Evolutionary conservation across 2,113 vertebrate genomes (phyloP), one percentile per base, ranked within the genome.

Genomic region (Alligator mississippiensis): DNA sequence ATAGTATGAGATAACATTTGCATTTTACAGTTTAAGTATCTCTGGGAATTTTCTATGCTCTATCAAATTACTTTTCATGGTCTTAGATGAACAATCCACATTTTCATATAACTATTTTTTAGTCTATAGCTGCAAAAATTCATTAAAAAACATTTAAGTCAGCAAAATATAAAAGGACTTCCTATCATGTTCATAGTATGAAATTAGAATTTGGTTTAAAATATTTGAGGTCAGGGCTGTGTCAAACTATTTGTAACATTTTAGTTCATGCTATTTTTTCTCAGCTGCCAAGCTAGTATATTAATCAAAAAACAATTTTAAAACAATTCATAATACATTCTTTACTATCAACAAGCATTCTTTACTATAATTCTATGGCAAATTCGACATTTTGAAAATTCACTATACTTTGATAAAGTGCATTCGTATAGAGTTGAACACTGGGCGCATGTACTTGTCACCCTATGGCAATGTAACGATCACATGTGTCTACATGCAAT

Each of bases 21-120:
- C 6, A 81, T 92, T 94, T 93, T 27, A 30, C 21, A 85, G 21
- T 87, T 68, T 92, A 25, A 75, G 63, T 62, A 88, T 22, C 66
- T 78, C 27, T 80, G 62, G 82, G 66, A 91, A 78, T 84, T 89
- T 91, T 61, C 21, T 91, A 27, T 1, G 22, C n/a, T 87, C 87
- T 66, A 63, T 9, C 19, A 83, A 84, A 93, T 89, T 34, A 80
- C 12, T 78, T 87, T 95, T 92, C 70, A 54, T 84, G 80, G 62
- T 75, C 22, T 22, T 80, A 77, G 15, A 79, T 77, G 11, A 11
- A 64, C 83, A 90, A 90, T 81, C 27, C 17, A 81, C 55, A 17
- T 79, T 94, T 93, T 80, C 38, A 84, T 80, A 63, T 21, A 85
- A 15, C 9, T 78, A 2, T 72, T 80, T 91, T 81, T 86, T 90